phyloP scores from a whole-genome alignment of 2,888 invertebrate genomes.

The Rutpela maculata region DNA sequence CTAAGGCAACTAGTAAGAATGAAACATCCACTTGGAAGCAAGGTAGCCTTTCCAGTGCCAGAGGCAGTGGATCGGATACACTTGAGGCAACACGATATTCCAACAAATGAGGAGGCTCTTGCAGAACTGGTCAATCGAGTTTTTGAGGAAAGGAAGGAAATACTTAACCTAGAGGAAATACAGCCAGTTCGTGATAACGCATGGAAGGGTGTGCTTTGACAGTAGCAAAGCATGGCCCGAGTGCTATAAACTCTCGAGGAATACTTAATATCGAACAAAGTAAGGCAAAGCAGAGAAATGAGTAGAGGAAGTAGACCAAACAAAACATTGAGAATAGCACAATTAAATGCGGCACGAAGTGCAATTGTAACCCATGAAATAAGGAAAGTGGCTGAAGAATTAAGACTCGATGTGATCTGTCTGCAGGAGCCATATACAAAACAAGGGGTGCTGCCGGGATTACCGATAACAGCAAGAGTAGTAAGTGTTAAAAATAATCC shows the following conservation, averaged over 20 bases:
- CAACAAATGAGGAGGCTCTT: neutral
- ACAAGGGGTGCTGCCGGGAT: too few species aligned
- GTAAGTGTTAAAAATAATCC: too few species aligned
- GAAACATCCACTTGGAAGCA: neutral
- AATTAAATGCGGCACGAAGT: too few species aligned
- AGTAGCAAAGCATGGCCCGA: neutral
- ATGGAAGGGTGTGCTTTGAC: neutral
- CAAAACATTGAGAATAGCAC: too few species aligned
- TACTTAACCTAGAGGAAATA: neutral
- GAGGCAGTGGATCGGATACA: conserved; percentile 14
- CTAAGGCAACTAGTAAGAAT: neutral
- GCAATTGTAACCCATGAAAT: too few species aligned
- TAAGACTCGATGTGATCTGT: too few species aligned
- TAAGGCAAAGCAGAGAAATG: too few species aligned
- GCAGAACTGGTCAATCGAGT: neutral
- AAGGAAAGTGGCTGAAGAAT: too few species aligned
- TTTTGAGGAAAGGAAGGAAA: conserved; percentile 7
- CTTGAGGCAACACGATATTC: neutral
- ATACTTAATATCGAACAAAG: too few species aligned
- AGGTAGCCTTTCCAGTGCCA: neutral
- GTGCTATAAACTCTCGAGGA: neutral
- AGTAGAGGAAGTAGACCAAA: too few species aligned
- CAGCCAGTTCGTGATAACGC: neutral
- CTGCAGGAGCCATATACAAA: too few species aligned
- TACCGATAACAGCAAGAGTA: too few species aligned